Evolutionary conservation across 2,797 vertebrate genomes (phyloP), one percentile per base, ranked within the genome.

Genomic region (Taenioides sp.): DNA sequence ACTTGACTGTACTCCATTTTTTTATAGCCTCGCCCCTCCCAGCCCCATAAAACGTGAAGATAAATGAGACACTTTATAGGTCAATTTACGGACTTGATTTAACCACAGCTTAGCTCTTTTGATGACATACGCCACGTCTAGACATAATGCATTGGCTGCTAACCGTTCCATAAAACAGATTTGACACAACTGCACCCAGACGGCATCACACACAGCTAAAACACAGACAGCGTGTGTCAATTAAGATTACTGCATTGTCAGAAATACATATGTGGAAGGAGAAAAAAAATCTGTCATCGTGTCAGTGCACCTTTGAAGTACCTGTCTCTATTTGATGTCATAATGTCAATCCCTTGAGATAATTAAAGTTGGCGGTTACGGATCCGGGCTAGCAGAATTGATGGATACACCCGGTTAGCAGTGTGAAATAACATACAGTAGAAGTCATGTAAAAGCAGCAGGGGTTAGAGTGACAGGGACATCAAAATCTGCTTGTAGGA

Each of bases 51-150:
- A 88, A 72, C 68, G 54, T 76, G 49, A 74, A 80, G 82, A 89
- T 86, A 81, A 89, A 89, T 78, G 65, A 88, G 70, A 43, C 76
- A 70, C 73, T 93, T 92, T 88, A 91, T 82, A 81, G 77, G 78
- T 82, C 81, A 84, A 79, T 90, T 85, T 83, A 75, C 77, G 66
- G 79, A 73, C 75, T 83, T 90, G 82, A 90, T 91, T 88, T 85
- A 87, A 88, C 66, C 69, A 65, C 80, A 74, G 85, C 83, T 87
- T 80, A 80, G 76, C 85, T 89, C 22, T 85, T 63, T 86, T 82
- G 66, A 70, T 71, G 50, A 76, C 80, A 74, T 40, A 50, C 79
- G 77, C 72, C 73, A 76, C 20, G 86, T 92, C 92, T 92, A 91
- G 90, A 93, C 89, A 7, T 76, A 78, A 81, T 76, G 55, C 55